Conservation (phyloP, 2,113 vertebrate genomes). For the Craseonycteris thonglongyai region DNA sequence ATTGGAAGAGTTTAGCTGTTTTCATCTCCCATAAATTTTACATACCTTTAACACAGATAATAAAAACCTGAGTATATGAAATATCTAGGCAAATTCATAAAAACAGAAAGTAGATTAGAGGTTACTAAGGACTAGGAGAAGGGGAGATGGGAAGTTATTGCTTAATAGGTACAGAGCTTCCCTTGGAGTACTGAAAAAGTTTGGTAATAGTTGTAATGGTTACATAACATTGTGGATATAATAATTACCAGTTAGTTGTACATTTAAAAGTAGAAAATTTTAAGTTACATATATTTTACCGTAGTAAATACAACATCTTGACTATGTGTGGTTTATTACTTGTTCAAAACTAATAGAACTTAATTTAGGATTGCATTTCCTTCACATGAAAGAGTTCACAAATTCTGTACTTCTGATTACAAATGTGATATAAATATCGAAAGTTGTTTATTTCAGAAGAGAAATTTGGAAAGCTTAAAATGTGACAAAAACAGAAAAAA, state of each 20-base stretch:
- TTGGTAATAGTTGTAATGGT: background rate
- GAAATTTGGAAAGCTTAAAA: constrained; percentile 41
- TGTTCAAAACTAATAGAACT: constrained; percentile 21
- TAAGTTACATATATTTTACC: constrained; percentile 26
- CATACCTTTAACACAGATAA: background rate
- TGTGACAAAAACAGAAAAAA: background rate
- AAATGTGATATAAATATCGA: constrained; percentile 7
- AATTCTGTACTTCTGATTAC: constrained; percentile 38
- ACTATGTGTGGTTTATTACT: background rate
- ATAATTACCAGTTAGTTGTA: background rate
- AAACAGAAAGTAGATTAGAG: background rate
- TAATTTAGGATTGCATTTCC: constrained; percentile 35
- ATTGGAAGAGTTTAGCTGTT: background rate
- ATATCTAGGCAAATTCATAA: constrained; percentile 18
- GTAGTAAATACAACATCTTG: constrained; percentile 24
- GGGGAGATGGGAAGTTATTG: background rate
- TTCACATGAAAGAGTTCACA: constrained; percentile 11
- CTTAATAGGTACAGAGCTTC: background rate
- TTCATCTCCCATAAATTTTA: background rate
- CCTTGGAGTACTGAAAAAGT: background rate
- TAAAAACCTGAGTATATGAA: constrained; percentile 13
- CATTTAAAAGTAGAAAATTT: constrained; percentile 18
- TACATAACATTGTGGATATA: background rate
- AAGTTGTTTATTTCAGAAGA: constrained; percentile 7
- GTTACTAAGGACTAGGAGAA: background rate